Percentiles rank a stretch among this genome's conserved stretches.
Conservation (phyloP, 64 coral and sea anemone species). For the Dendronephthya gigantea region DNA sequence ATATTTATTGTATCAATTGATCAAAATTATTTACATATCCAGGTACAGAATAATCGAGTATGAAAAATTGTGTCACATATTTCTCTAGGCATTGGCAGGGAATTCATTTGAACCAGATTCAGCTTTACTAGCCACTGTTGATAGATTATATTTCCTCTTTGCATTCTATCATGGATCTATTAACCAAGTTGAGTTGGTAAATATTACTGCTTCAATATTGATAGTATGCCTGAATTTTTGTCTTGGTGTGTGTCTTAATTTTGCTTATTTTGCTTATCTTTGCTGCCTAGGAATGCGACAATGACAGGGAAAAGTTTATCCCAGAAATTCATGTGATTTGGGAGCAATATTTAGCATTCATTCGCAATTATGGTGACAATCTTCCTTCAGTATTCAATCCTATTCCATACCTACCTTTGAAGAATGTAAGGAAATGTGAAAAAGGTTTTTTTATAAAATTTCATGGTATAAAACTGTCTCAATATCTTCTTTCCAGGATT, state of each 20-base stretch:
- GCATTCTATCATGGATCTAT: conserved; percentile 93
- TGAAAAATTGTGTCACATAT: not conserved
- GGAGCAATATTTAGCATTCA: conserved; percentile 90
- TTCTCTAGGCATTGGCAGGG: conserved; percentile 64
- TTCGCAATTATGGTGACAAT: conserved; percentile 93
- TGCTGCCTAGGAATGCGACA: conserved; percentile 43
- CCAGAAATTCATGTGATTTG: conserved; percentile 60
- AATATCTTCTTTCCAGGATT: not conserved
- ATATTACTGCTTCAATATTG: not conserved
- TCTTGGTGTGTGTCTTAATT: not conserved
- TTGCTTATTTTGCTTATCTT: too few relatives aligned
- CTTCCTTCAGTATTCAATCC: conserved; percentile 84
- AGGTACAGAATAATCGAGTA: not conserved
- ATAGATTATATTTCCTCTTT: conserved; percentile 62
- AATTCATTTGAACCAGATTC: conserved; percentile 74
- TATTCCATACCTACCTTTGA: conserved; percentile 59
- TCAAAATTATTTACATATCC: too few relatives aligned
- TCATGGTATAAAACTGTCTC: not conserved
- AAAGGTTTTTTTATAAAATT: too few relatives aligned
- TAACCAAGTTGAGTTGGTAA: conserved; percentile 56
- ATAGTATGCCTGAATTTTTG: not conserved
- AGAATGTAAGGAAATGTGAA: conserved; percentile 38
- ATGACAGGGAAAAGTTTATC: conserved; percentile 42
- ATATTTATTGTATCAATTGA: not conserved
- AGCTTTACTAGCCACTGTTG: conserved; percentile 51